phyloP scores from a whole-genome alignment of 2,113 vertebrate genomes.

The Solenodon paradoxus region DNA sequence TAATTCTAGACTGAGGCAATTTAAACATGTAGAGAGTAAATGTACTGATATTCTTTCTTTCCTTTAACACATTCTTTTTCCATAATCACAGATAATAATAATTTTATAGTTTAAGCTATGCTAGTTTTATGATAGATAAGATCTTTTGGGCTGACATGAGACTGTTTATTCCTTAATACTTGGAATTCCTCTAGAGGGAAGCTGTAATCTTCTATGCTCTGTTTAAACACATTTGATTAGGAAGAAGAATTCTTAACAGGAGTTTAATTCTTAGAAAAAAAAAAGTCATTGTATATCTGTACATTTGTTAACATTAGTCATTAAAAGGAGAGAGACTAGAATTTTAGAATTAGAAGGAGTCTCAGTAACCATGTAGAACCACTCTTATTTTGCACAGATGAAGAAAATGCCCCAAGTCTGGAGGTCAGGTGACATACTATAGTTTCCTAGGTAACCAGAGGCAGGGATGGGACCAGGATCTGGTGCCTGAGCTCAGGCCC shows the following conservation, averaged over 20 bases:
- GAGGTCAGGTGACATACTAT: not conserved
- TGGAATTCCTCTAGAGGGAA: not conserved
- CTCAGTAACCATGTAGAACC: not conserved
- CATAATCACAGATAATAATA: not conserved
- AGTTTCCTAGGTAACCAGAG: not conserved
- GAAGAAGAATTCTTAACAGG: slow-evolving; percentile 19
- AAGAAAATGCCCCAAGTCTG: not conserved
- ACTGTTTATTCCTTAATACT: not conserved
- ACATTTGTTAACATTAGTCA: not conserved
- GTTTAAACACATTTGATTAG: slow-evolving; percentile 18
- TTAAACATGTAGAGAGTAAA: too few species aligned
- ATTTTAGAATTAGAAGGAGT: not conserved
- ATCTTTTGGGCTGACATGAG: not conserved
- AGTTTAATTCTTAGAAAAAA: not conserved
- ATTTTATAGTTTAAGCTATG: slow-evolving; percentile 40
- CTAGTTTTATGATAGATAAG: slow-evolving; percentile 34
- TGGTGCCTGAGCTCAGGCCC: not conserved
- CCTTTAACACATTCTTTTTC: not conserved
- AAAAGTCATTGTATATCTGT: not conserved
- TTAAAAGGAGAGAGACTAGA: slow-evolving; percentile 1
- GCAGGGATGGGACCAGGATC: not conserved
- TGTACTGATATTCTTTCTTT: not conserved
- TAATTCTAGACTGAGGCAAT: too few species aligned
- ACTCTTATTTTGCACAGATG: not conserved
- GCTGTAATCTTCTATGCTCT: not conserved